These are phyloP conservation scores for Patiria miniata DNA, from an alignment of 35 echinoderm and acorn worm genomes.

Conservation along the genomic window DNA sequence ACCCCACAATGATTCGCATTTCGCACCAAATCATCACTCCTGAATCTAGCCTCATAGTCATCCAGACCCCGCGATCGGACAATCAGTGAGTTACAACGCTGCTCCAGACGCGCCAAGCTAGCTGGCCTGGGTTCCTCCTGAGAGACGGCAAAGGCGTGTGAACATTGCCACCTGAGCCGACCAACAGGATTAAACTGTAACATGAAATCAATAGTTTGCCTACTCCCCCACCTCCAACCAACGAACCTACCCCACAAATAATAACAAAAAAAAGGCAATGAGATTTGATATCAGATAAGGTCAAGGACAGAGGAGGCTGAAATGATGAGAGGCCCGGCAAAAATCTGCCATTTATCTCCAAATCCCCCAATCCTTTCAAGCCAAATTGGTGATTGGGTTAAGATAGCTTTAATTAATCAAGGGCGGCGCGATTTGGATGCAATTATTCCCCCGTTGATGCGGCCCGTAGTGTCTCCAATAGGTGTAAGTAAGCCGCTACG, in stretches of 20 bases:
- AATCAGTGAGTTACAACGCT: too few species aligned
- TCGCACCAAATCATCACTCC: constrained; percentile 11
- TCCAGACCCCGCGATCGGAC: not conserved
- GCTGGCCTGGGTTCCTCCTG: not conserved
- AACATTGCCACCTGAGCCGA: constrained; percentile 22
- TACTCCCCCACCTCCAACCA: not conserved
- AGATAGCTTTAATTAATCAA: constrained; percentile 26
- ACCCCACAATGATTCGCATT: constrained; percentile 13
- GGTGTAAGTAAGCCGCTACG: constrained; percentile 13
- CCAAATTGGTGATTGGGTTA: constrained; percentile 17
- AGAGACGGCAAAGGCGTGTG: not conserved
- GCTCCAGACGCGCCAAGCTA: too few species aligned
- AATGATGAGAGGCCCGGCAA: not conserved
- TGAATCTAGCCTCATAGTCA: not conserved
- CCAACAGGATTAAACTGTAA: constrained; percentile 6
- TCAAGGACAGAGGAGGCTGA: constrained; percentile 1
- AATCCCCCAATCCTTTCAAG: constrained; percentile 10
- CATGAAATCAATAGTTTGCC: constrained; percentile 27
- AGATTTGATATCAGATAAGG: not conserved
- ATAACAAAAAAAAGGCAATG: too few species aligned
- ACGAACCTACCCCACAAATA: not conserved
- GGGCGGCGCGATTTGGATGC: not conserved
- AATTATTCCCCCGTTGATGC: not conserved
- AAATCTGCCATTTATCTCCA: not conserved
- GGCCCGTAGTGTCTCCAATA: constrained; percentile 1